phyloP scores from a whole-genome alignment of 2,113 vertebrate genomes.

The Channa maculata region DNA sequence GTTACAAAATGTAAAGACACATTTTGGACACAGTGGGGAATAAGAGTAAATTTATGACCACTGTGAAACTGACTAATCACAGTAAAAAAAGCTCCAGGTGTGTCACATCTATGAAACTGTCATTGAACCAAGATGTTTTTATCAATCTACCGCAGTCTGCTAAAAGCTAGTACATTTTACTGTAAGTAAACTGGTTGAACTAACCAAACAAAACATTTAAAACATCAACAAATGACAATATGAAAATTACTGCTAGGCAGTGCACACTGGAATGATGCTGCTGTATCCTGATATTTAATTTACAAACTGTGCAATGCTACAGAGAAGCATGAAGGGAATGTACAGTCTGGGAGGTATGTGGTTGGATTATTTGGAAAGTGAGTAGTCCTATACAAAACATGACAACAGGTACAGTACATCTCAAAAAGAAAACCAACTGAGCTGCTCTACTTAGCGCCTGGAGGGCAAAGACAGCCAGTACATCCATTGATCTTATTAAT shows the following conservation, averaged over 20 bases:
- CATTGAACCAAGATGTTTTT: neutral
- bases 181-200: neutral
- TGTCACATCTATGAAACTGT: constrained; percentile 1
- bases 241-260: constrained; percentile 2
- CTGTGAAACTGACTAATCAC: too few species aligned
- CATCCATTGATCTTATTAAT: too few species aligned
- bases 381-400: neutral
- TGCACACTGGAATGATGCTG: constrained; percentile 14
- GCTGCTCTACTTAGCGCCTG: too few species aligned
- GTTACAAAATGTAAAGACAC: too few species aligned
- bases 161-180: constrained; percentile 20
- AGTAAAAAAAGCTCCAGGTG: too few species aligned
- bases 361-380: too few species aligned
- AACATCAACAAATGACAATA: neutral
- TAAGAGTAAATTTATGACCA: too few species aligned
- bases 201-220: constrained; percentile 6
- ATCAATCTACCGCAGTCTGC: constrained; percentile 21
- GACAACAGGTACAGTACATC: neutral
- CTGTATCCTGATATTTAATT: constrained; percentile 3
- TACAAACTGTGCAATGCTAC: neutral
- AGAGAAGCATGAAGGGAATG: neutral
- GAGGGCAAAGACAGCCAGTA: too few species aligned
- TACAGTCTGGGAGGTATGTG: neutral
- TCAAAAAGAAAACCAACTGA: too few species aligned
- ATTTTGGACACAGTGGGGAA: too few species aligned